A percentile compares a stretch with the other conserved stretches of the same genome.
phyloP scores from a whole-genome alignment of 2,888 invertebrate species.

The Lacanobia oleracea region DNA sequence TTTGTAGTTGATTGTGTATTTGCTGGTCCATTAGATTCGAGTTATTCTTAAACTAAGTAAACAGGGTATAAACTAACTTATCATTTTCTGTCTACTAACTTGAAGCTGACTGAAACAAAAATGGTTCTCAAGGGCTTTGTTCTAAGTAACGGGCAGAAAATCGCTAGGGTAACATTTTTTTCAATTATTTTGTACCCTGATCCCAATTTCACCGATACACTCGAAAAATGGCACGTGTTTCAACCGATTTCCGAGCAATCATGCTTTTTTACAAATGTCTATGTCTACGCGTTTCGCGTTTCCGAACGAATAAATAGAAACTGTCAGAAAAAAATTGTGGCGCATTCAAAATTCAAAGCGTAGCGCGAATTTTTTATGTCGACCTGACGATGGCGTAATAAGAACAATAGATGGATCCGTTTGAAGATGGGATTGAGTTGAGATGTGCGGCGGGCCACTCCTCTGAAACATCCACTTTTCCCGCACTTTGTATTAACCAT shows the following conservation, averaged over 20 bases:
- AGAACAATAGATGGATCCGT: conserved; percentile 34
- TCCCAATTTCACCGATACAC: conserved; percentile 5
- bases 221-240: conserved; percentile 31
- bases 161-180: background rate
- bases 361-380: conserved; percentile 12
- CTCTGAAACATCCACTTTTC: conserved; percentile 19
- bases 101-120: background rate
- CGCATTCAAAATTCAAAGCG: conserved; percentile 50
- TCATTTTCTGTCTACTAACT: conserved; percentile 3
- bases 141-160: conserved; percentile 8
- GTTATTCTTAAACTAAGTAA: background rate
- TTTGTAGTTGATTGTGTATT: conserved; percentile 36
- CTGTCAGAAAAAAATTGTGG: conserved; percentile 45
- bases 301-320: conserved; percentile 53
- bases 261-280: conserved; percentile 44
- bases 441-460: conserved; percentile 16
- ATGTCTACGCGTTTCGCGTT: conserved; percentile 37
- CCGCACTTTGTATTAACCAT: conserved; percentile 36
- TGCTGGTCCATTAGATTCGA: conserved; percentile 18
- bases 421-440: conserved; percentile 30
- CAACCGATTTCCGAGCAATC: conserved; percentile 43
- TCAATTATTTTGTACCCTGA: conserved; percentile 8
- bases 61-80: background rate
- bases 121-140: background rate
- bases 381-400: background rate